A percentile compares a stretch with the other conserved stretches of the same genome.
Conservation (phyloP, 2,888 invertebrate species). For the Muschampia plurimacula region DNA sequence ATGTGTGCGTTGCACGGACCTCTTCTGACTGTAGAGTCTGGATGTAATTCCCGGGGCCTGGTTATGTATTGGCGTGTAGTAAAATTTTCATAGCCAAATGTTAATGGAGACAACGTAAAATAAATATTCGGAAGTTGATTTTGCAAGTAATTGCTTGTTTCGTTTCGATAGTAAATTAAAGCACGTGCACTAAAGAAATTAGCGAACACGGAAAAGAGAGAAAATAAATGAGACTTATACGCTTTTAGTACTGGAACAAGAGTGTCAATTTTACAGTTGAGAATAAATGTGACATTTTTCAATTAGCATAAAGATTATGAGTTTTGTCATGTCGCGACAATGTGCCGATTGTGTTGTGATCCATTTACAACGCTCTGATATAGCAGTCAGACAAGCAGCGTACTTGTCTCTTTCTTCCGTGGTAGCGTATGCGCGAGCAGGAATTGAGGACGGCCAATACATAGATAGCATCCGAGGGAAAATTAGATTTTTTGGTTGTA, state of each 20-base stretch:
- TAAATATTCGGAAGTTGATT: background rate
- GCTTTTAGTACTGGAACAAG: background rate
- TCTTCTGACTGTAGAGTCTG: slow-evolving; percentile 55
- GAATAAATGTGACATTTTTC: too few species aligned
- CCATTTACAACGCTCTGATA: too few species aligned
- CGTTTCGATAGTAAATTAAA: background rate
- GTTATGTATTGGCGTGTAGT: slow-evolving; percentile 1
- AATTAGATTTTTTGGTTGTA: slow-evolving; percentile 73
- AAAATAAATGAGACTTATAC: background rate
- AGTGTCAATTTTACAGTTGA: too few species aligned
- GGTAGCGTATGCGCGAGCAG: background rate
- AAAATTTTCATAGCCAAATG: background rate
- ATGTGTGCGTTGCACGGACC: slow-evolving; percentile 75
- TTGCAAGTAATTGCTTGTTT: background rate
- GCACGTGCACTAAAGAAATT: background rate
- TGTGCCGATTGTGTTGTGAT: too few species aligned
- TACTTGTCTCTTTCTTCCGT: too few species aligned
- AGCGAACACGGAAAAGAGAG: background rate
- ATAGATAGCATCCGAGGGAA: slow-evolving; percentile 59
- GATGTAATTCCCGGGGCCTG: background rate
- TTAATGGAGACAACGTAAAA: background rate
- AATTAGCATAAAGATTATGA: too few species aligned
- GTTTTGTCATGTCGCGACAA: too few species aligned
- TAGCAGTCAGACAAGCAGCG: too few species aligned
- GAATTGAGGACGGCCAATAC: background rate